Evolutionary conservation across 2,113 vertebrate species (phyloP), one percentile per base, ranked within the genome.

Genomic region (Clarias gariepinus): DNA sequence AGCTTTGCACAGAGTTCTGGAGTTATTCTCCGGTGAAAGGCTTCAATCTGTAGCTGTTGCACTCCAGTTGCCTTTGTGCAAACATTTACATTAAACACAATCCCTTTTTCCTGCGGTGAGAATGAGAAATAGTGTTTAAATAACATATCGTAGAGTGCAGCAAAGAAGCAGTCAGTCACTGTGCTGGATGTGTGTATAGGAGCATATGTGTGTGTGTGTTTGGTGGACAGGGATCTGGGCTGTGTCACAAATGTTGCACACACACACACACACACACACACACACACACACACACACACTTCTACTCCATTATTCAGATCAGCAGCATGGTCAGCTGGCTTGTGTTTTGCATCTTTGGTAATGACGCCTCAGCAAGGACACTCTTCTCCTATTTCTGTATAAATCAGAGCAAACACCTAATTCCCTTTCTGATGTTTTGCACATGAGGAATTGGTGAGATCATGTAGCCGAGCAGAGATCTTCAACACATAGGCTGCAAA

Each of bases 51-150:
- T 41, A 63, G 36, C 53, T 69, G 18, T n/a, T 61, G 41, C 18
- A 0, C 28, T 69, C 53, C 15, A 69, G 52, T 11, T 57, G 15
- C 82, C 21, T 30, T n/a, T 73, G 55, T 63, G 60, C 55, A 89
- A 87, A 89, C 83, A 87, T 86, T 87, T 87, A 89, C 80, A 85
- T 64, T 63, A 68, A 61, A 28, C 23, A 76, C 66, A 74, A 60
- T 74, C 74, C 33, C 41, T 8, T 13, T 4, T 83, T 78, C 88
- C 83, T 79, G 64, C 53, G 7, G 73, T 25, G 8, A 57, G 30
- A 30, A 23, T 57, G 58, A 82, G n/a, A 30, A 57, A 74, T 33
- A 61, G 30, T 89, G 81, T 89, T 84, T 86, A 68, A 68, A 86
- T 85, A 73, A 84, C 55, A 55, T 58, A 74, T 55, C n/a, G 16